Conservation (phyloP, 1,140 invertebrate genomes). For the Brachionus plicatilis region DNA sequence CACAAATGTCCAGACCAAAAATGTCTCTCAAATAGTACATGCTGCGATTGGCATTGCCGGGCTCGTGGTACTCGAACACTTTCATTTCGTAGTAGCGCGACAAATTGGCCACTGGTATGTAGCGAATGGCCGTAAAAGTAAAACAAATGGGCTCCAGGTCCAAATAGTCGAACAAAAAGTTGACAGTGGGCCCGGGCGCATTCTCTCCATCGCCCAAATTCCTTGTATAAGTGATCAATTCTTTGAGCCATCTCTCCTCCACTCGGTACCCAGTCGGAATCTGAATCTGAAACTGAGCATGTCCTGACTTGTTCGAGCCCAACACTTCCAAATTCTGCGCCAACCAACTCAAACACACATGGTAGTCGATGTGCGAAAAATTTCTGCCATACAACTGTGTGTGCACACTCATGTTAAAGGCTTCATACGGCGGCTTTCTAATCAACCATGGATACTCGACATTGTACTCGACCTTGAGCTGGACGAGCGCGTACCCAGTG, state of each 20-base stretch:
- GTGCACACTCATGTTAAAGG: conserved; percentile 68
- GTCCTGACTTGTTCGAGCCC: conserved; percentile 75
- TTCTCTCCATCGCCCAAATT: conserved; percentile 39
- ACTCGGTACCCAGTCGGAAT: conserved; percentile 78
- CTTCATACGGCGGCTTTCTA: conserved; percentile 46
- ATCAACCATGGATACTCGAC: conserved; percentile 41
- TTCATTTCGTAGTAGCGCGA: conserved; percentile 80
- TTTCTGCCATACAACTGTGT: conserved; percentile 78
- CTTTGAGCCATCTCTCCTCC: conserved; percentile 28
- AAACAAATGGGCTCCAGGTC: conserved; percentile 72
- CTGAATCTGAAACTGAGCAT: conserved; percentile 81
- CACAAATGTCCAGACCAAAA: conserved; percentile 85
- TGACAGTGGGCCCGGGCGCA: neutral
- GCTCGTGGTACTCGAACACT: conserved; percentile 91
- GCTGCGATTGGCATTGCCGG: conserved; percentile 84
- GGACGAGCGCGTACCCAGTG: conserved; percentile 69
- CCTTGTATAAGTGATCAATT: neutral
- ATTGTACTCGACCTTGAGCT: conserved; percentile 31
- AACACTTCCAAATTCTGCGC: conserved; percentile 60
- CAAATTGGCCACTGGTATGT: conserved; percentile 93
- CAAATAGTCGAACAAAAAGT: conserved; percentile 25
- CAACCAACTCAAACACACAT: conserved; percentile 45
- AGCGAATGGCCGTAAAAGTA: conserved; percentile 82
- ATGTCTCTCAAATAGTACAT: conserved; percentile 82
- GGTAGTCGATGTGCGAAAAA: conserved; percentile 72